Conservation (phyloP, 2,888 invertebrate species). For the Ochropacha duplaris region DNA sequence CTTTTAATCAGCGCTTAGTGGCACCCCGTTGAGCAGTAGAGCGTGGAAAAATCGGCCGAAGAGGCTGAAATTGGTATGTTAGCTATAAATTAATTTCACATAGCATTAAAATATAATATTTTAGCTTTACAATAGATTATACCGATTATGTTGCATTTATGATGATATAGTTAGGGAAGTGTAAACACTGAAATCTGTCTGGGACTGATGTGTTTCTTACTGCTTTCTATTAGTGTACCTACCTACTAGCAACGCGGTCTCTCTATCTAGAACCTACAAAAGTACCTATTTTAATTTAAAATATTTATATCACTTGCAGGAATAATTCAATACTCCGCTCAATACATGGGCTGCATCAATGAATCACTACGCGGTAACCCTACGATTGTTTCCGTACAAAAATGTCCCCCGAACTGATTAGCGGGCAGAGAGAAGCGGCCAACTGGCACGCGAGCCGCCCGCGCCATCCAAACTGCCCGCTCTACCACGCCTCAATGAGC, state of each 20-base stretch:
- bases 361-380: slow-evolving; percentile 22
- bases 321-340: background rate
- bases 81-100: too few species aligned
- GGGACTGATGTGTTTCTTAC: too few species aligned
- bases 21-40: slow-evolving; percentile 40
- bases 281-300: background rate
- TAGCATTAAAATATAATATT: too few species aligned
- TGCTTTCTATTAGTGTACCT: too few species aligned
- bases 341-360: background rate
- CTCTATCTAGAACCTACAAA: too few species aligned
- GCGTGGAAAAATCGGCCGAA: slow-evolving; percentile 34
- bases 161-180: too few species aligned
- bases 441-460: slow-evolving; percentile 65
- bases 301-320: background rate
- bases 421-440: slow-evolving; percentile 54
- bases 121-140: too few species aligned
- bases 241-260: too few species aligned
- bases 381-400: slow-evolving; percentile 32
- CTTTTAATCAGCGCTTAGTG: slow-evolving; percentile 67
- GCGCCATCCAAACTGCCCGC: slow-evolving; percentile 66
- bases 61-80: background rate
- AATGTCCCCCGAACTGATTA: slow-evolving; percentile 60
- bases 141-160: too few species aligned
- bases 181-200: too few species aligned
- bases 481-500: slow-evolving; percentile 70